Base-by-base conservation (phyloP, 2,113 vertebrate species). In the Calypte anna region DNA sequence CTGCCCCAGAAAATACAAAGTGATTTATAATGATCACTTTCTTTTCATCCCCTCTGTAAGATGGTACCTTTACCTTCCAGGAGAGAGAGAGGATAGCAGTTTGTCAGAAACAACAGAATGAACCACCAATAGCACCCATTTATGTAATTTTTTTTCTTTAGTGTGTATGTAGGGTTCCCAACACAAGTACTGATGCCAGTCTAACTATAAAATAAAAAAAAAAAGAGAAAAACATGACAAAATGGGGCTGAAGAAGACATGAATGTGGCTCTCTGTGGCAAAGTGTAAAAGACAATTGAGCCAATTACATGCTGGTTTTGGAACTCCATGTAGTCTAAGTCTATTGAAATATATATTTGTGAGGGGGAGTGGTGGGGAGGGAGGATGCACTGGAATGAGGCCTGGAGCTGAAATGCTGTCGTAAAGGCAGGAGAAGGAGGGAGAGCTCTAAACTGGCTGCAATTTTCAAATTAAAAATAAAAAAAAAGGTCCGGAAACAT, bases 311-410 rank as follows among this genome's bases (percentile, higher is more conserved):
- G 88, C 90, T 94, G 95, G 51, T 48, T 92, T 95, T 93, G 92
- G 92, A 96, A 94, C 88, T 93, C 82, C n/a, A 17, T 77, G 73
- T 54, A 81, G 93, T 82, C 55, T 46, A 70, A 92, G 82, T 85
- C 93, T 95, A 95, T 94, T 96, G 96, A 96, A 96, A 96, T 95
- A 94, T 89, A 91, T 76, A 94, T 94, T 94, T 94, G 87, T 80
- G 79, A 94, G 93, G 1, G 14, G 77, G 88, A 94, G 93, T 17
- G 78, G 82, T 85, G 79, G 78, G 93, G 67, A 79, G 83, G 82
- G 90, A 95, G 51, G 86, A 82, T 85, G 84, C 86, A 50, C 68
- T 92, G 93, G 94, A 95, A 94, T 89, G 84, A 94, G 62, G 93
- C 89, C 96, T 95, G 94, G 82, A 95, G 94, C 91, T 85, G 93